phyloP scores from a whole-genome alignment of 2,888 invertebrate genomes.

The Diabrotica balteata region DNA sequence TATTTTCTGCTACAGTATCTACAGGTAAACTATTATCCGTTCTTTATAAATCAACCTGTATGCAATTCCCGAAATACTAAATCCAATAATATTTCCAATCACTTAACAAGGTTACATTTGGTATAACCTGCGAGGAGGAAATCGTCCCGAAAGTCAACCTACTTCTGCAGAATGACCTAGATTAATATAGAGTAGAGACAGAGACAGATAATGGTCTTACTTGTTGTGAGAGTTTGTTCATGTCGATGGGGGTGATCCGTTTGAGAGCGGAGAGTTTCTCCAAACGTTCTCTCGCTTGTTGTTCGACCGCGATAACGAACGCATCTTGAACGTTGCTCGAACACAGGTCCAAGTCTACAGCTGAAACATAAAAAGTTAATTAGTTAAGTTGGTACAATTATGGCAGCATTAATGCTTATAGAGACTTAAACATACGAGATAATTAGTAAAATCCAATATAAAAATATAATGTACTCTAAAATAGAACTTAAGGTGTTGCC shows the following conservation, averaged over 20 bases:
- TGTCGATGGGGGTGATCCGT: slow-evolving; percentile 91
- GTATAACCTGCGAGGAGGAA: background rate
- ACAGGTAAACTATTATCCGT: too few species aligned
- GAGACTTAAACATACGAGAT: too few species aligned
- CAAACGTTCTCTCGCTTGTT: slow-evolving; percentile 90
- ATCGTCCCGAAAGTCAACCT: background rate
- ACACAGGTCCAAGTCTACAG: slow-evolving; percentile 79
- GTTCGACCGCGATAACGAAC: slow-evolving; percentile 97
- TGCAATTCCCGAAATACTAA: too few species aligned
- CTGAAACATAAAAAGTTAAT: slow-evolving; percentile 63
- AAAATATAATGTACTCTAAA: too few species aligned
- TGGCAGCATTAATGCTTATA: too few species aligned
- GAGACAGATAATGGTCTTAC: slow-evolving; percentile 58
- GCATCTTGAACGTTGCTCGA: slow-evolving; percentile 92
- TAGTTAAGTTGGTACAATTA: background rate
- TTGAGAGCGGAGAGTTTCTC: slow-evolving; percentile 92
- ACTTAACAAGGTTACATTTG: background rate
- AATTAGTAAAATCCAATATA: too few species aligned
- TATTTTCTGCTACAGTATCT: too few species aligned
- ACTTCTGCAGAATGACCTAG: background rate
- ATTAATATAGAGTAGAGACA: slow-evolving; percentile 1
- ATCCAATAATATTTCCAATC: background rate
- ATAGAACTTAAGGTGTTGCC: too few species aligned
- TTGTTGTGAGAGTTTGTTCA: slow-evolving; percentile 89
- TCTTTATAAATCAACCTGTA: too few species aligned